Evolutionary conservation across 1,140 invertebrate genomes (phyloP).

Genomic region (Polyergus mexicanus): DNA sequence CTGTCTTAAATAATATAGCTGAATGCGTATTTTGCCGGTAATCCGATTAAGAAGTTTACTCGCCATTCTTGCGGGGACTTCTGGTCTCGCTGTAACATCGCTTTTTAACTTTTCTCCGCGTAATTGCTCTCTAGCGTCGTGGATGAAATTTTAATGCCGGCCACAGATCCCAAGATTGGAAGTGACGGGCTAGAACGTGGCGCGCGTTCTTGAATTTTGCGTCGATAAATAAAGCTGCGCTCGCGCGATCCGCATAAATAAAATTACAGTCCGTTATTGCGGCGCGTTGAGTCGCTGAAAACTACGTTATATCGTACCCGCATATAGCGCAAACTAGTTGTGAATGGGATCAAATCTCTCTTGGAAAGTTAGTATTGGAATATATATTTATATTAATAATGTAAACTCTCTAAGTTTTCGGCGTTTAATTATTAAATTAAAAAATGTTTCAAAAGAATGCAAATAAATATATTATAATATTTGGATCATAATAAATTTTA

Average conservation of each 20-base stretch:
- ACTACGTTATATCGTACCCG: conserved; percentile 8
- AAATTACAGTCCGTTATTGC: conserved; percentile 52
- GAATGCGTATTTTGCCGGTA: conserved; percentile 44
- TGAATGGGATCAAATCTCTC: neutral
- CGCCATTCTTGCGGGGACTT: conserved; percentile 51
- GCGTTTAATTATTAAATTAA: neutral
- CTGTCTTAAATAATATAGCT: conserved; percentile 62
- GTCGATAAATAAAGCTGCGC: conserved; percentile 56
- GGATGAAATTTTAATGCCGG: conserved; percentile 61
- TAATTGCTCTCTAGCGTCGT: conserved; percentile 48
- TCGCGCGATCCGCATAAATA: conserved; percentile 46
- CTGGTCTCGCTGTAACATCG: conserved; percentile 50
- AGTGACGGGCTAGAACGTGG: conserved; percentile 50
- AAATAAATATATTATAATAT: neutral
- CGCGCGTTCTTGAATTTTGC: conserved; percentile 52
- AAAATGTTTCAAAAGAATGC: neutral
- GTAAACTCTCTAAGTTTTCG: neutral
- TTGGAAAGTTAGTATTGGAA: conserved; percentile 9
- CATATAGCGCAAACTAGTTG: neutral
- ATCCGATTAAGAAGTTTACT: conserved; percentile 66
- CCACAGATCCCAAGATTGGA: conserved; percentile 53
- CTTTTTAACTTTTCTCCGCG: conserved; percentile 64
- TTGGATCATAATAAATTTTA: neutral
- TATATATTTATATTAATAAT: neutral
- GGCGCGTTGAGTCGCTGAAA: conserved; percentile 38